These are phyloP conservation scores for Cantharis rufa DNA, from an alignment of 2,888 invertebrate genomes.

Conservation along the genomic window DNA sequence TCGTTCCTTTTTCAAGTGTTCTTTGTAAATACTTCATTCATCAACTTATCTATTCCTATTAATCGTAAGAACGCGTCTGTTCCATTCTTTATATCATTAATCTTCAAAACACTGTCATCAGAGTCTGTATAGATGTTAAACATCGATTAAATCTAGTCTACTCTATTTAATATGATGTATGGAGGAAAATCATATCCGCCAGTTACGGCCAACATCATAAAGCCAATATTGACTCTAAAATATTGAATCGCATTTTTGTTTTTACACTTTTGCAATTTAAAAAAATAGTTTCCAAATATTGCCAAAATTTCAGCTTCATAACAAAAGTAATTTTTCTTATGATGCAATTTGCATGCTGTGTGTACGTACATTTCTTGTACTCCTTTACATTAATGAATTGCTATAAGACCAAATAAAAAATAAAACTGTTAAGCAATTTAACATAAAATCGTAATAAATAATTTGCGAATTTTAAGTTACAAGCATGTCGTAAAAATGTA, in stretches of 20 bases:
- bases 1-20: slow-evolving; percentile 5
- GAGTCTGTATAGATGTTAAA: slow-evolving; percentile 12
- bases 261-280: not conserved
- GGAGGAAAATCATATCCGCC: not conserved
- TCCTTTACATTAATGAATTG: not conserved
- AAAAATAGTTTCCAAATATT: not conserved
- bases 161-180: slow-evolving; percentile 1
- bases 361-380: not conserved
- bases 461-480: not conserved
- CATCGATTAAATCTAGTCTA: slow-evolving; percentile 8
- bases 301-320: not conserved
- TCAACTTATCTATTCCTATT: slow-evolving; percentile 14
- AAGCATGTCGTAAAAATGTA: not conserved
- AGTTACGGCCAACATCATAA: not conserved
- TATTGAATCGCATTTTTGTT: not conserved
- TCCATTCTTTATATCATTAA: slow-evolving; percentile 14
- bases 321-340: not conserved
- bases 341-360: not conserved
- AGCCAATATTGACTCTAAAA: not conserved
- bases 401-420: not conserved
- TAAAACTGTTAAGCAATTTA: not conserved
- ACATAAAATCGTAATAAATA: not conserved
- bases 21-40: slow-evolving; percentile 11
- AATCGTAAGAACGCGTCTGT: slow-evolving; percentile 14
- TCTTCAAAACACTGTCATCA: slow-evolving; percentile 7